A percentile compares a stretch with the other conserved stretches of the same genome.
phyloP scores from a whole-genome alignment of 2,113 vertebrate species.

The Scomber colias region DNA sequence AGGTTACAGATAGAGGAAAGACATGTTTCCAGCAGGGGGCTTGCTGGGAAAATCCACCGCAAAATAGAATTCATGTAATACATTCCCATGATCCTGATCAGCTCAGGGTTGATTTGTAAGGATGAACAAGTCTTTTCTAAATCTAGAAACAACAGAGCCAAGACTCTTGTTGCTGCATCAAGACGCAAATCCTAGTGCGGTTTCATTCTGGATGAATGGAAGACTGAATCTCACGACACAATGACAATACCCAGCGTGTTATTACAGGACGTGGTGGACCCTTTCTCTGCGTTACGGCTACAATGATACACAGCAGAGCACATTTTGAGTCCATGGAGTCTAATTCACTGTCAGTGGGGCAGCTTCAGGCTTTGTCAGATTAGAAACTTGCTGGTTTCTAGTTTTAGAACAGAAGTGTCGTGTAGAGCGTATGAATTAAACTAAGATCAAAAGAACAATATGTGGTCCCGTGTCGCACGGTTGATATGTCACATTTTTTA shows the following conservation, averaged over 20 bases:
- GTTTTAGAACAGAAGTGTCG: conserved; percentile 37
- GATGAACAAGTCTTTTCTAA: conserved; percentile 42
- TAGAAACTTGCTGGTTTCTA: conserved; percentile 21
- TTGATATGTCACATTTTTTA: background rate
- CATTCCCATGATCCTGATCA: conserved; percentile 53
- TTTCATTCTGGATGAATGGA: conserved; percentile 25
- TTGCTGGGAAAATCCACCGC: conserved; percentile 18
- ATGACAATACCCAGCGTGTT: background rate
- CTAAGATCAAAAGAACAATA: conserved; percentile 24
- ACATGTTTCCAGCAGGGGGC: conserved; percentile 32
- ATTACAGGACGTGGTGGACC: background rate
- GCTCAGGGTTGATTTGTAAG: conserved; percentile 35
- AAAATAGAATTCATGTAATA: conserved; percentile 42
- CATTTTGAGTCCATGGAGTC: background rate
- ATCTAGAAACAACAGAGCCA: conserved; percentile 41
- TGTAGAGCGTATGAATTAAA: conserved; percentile 29
- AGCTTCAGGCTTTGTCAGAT: conserved; percentile 51
- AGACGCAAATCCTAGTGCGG: conserved; percentile 38
- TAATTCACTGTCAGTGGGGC: background rate
- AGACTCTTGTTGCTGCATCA: conserved; percentile 41
- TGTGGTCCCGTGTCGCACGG: background rate
- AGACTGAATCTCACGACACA: conserved; percentile 16
- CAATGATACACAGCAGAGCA: background rate
- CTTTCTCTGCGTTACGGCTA: background rate
- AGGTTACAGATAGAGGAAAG: background rate